These are phyloP conservation scores for Acromyrmex echinatior DNA, from an alignment of 1,140 invertebrate genomes.

Conservation along the genomic window DNA sequence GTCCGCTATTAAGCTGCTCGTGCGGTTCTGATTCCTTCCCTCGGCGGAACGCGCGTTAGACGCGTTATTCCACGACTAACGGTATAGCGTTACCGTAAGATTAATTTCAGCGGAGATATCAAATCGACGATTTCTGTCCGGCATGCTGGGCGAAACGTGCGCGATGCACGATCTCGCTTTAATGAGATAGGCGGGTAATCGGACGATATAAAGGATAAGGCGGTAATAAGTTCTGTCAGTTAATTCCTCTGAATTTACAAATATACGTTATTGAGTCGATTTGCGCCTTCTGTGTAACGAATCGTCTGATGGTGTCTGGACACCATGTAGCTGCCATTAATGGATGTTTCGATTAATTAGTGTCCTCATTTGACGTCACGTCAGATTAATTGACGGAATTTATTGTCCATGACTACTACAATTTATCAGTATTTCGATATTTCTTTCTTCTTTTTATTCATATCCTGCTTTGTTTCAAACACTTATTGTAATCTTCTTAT, in stretches of 20 bases:
- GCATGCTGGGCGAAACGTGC: slow-evolving; percentile 33
- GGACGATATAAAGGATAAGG: slow-evolving; percentile 43
- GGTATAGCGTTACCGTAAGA: slow-evolving; percentile 58
- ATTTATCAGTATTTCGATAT: neutral
- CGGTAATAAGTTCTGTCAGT: slow-evolving; percentile 55
- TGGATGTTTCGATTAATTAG: slow-evolving; percentile 45
- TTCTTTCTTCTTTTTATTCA: neutral
- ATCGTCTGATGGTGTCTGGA: slow-evolving; percentile 20
- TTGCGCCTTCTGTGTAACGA: slow-evolving; percentile 29
- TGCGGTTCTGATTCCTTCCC: slow-evolving; percentile 32
- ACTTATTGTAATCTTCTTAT: neutral
- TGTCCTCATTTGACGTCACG: slow-evolving; percentile 19
- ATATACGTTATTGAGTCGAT: slow-evolving; percentile 36
- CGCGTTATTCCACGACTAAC: slow-evolving; percentile 59
- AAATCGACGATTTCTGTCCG: slow-evolving; percentile 33
- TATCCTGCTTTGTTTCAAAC: neutral
- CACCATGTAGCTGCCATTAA: slow-evolving; percentile 36
- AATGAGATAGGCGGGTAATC: slow-evolving; percentile 64
- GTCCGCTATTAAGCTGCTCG: slow-evolving; percentile 50
- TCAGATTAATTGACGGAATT: slow-evolving; percentile 34
- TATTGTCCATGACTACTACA: neutral
- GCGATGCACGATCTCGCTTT: slow-evolving; percentile 27
- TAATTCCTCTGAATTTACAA: slow-evolving; percentile 46
- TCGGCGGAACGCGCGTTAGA: slow-evolving; percentile 35
- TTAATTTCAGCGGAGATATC: slow-evolving; percentile 54